Evolutionary conservation across 2,113 vertebrate genomes (phyloP).

Genomic region (Malurus elegans): DNA sequence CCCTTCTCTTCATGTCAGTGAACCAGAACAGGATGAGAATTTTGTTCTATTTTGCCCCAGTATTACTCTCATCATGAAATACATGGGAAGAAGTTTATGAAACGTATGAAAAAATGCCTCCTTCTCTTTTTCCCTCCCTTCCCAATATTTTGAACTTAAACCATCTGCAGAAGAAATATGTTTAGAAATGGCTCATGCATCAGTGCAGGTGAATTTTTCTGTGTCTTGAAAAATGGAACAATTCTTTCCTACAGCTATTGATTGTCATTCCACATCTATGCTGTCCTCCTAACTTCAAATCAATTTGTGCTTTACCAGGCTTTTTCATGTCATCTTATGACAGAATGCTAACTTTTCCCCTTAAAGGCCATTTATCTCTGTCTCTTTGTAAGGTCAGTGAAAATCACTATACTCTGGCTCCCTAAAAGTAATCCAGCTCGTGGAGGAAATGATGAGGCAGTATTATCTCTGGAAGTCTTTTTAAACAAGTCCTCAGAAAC

Average conservation of each 20-base stretch:
- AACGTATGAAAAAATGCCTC: background rate
- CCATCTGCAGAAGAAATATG: background rate
- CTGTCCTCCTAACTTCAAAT: slow-evolving; percentile 54
- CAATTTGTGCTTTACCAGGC: slow-evolving; percentile 54
- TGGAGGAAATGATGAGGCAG: slow-evolving; percentile 42
- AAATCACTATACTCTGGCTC: slow-evolving; percentile 14
- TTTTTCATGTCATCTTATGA: slow-evolving; percentile 35
- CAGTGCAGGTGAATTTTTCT: background rate
- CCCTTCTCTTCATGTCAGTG: background rate
- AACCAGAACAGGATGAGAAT: background rate
- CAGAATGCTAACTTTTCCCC: slow-evolving; percentile 37
- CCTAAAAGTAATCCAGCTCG: slow-evolving; percentile 15
- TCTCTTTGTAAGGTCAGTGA: slow-evolving; percentile 49
- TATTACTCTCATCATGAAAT: background rate
- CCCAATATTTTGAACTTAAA: background rate
- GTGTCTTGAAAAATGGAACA: slow-evolving; percentile 47
- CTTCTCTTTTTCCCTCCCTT: background rate
- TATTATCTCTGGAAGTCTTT: slow-evolving; percentile 20
- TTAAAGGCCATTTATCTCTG: slow-evolving; percentile 48
- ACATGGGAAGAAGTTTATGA: background rate
- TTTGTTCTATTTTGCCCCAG: background rate
- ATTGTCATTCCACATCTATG: slow-evolving; percentile 22
- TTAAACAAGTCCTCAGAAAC: slow-evolving; percentile 37
- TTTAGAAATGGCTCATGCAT: background rate
- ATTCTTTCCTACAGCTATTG: slow-evolving; percentile 29